phyloP scores from a whole-genome alignment of 2,888 invertebrate species.

The Athripsodes cinereus region DNA sequence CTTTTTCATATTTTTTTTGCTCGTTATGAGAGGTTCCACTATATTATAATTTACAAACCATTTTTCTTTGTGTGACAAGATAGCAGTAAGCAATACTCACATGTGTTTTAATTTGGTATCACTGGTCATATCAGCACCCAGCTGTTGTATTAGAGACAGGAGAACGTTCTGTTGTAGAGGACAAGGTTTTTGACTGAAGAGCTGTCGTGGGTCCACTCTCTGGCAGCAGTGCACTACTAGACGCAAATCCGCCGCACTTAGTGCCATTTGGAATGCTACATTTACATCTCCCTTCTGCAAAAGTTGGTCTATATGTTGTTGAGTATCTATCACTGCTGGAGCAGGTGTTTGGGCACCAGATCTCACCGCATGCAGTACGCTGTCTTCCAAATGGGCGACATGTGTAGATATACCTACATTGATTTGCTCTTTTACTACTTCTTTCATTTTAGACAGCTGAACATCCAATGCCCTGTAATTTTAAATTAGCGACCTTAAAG shows the following conservation, averaged over 20 bases:
- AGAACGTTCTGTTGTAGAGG: conserved; percentile 82
- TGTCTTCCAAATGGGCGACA: conserved; percentile 52
- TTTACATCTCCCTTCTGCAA: conserved; percentile 70
- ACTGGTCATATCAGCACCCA: conserved; percentile 80
- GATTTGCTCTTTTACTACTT: conserved; percentile 30
- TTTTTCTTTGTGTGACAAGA: too few relatives aligned
- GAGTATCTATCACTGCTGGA: conserved; percentile 51
- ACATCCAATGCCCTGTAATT: conserved; percentile 43
- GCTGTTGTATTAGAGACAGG: conserved; percentile 89
- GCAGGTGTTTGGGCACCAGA: conserved; percentile 73
- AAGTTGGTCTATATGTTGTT: conserved; percentile 61
- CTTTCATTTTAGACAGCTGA: conserved; percentile 38
- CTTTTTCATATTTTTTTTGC: too few relatives aligned
- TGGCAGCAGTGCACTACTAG: conserved; percentile 85
- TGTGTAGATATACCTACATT: conserved; percentile 52
- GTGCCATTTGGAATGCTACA: conserved; percentile 86
- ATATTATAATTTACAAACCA: too few relatives aligned
- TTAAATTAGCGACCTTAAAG: too few relatives aligned
- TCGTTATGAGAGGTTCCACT: too few relatives aligned
- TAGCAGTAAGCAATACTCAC: conserved; percentile 44
- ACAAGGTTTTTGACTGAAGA: conserved; percentile 66
- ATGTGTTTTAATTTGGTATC: conserved; percentile 78
- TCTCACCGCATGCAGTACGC: conserved; percentile 53
- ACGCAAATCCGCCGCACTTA: conserved; percentile 79
- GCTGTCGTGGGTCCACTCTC: conserved; percentile 69